Conservation (phyloP, 2,888 invertebrate genomes). For the Heliconius sara region DNA sequence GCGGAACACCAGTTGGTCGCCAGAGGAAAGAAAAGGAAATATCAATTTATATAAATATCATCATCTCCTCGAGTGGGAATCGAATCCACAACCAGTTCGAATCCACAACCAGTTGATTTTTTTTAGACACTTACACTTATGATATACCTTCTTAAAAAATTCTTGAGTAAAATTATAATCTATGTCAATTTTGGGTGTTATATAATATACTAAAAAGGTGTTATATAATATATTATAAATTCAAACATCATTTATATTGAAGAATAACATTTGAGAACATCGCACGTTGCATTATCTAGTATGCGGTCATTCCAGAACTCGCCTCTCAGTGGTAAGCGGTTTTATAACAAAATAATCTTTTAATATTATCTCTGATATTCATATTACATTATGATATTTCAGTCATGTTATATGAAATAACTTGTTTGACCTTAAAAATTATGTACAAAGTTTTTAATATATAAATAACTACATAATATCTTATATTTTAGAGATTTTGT, state of each 20-base stretch:
- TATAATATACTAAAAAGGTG: background rate
- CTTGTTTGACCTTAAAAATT: background rate
- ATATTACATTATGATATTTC: conserved; percentile 4
- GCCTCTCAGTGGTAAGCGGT: conserved; percentile 9
- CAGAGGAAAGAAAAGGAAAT: too few species aligned
- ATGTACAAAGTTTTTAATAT: background rate
- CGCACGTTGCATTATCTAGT: background rate
- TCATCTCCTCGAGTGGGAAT: too few species aligned
- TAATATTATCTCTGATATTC: conserved; percentile 7
- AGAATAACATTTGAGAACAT: conserved; percentile 6
- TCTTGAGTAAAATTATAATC: background rate
- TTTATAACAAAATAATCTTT: conserved; percentile 2
- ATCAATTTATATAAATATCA: too few species aligned
- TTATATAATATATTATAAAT: background rate
- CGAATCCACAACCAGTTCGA: too few species aligned
- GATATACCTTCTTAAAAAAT: too few species aligned
- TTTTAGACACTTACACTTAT: too few species aligned
- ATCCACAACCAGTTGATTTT: too few species aligned
- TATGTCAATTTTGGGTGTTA: background rate
- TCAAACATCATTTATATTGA: conserved; percentile 1
- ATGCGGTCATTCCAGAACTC: conserved; percentile 16
- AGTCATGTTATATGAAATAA: background rate
- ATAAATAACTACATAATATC: too few species aligned
- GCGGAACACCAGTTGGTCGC: too few species aligned
- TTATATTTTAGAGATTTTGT: too few species aligned